phyloP scores from a whole-genome alignment of 2,113 vertebrate genomes.

The Callorhinus ursinus region DNA sequence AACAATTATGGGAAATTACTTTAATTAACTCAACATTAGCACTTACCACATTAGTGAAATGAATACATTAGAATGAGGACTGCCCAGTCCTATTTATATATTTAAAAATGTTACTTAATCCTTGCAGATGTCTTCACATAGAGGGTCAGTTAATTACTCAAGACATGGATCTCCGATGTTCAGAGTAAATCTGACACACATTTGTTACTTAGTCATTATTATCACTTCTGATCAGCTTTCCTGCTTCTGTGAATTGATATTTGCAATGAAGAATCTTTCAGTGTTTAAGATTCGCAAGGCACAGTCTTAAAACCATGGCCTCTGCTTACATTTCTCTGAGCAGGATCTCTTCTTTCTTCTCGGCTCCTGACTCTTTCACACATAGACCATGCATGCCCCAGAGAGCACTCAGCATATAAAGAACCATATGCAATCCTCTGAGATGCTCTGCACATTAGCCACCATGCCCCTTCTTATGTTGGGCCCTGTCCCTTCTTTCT shows the following conservation, averaged over 20 bases:
- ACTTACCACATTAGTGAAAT: not conserved
- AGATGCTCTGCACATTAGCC: not conserved
- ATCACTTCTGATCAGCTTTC: rapidly evolving
- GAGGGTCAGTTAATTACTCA: not conserved
- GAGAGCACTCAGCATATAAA: rapidly evolving
- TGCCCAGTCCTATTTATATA: not conserved
- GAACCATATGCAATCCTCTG: no score
- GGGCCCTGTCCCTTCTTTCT: not conserved
- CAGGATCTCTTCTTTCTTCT: not conserved
- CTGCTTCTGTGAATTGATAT: not conserved
- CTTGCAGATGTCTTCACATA: not conserved
- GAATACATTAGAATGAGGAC: not conserved
- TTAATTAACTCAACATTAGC: not conserved
- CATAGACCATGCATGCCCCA: rapidly evolving
- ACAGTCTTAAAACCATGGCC: not conserved
- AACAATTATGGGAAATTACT: not conserved
- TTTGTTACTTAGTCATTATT: no score
- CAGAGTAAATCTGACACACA: rapidly evolving
- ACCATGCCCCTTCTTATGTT: not conserved
- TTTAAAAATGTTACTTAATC: not conserved
- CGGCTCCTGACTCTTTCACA: not conserved
- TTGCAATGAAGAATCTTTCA: not conserved
- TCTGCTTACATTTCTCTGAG: not conserved
- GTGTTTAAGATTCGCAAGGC: not conserved
- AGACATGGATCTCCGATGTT: not conserved